Conservation (phyloP, 1,140 invertebrate genomes). For the Brevipalpus yothersi region DNA sequence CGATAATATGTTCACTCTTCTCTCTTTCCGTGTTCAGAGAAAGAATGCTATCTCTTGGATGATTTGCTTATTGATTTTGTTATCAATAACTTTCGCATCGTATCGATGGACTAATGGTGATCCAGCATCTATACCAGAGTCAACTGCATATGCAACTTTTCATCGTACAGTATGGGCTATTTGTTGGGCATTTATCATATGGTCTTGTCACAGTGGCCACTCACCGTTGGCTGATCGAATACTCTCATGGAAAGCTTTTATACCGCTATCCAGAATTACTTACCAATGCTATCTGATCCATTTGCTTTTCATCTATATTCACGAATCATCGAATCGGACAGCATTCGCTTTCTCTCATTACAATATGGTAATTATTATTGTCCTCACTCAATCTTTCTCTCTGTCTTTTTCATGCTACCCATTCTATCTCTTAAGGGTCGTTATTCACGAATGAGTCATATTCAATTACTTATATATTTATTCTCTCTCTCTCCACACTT, state of each 20-base stretch:
- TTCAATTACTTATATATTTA: too few relatives aligned
- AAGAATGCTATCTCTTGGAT: neutral
- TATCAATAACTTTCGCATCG: neutral
- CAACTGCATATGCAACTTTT: neutral
- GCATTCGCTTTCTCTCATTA: neutral
- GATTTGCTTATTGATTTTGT: neutral
- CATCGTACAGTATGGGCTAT: neutral
- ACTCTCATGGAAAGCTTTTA: slow-evolving; percentile 8
- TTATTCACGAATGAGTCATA: too few relatives aligned
- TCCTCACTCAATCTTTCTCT: neutral
- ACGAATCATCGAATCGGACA: slow-evolving; percentile 7
- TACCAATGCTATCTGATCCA: slow-evolving; percentile 11
- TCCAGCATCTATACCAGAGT: neutral
- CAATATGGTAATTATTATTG: neutral
- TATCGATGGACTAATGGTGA: neutral
- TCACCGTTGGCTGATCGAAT: slow-evolving; percentile 1
- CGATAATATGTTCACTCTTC: too few relatives aligned
- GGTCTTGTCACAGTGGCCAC: neutral
- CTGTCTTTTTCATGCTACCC: too few relatives aligned
- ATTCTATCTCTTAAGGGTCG: too few relatives aligned
- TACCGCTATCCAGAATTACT: slow-evolving; percentile 8
- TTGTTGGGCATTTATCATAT: neutral
- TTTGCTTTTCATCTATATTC: slow-evolving; percentile 6
- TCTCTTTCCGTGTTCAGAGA: neutral
- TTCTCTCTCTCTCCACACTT: too few relatives aligned